Base-by-base conservation (phyloP, 1,140 invertebrate species). In the Drosophila aff. region DNA sequence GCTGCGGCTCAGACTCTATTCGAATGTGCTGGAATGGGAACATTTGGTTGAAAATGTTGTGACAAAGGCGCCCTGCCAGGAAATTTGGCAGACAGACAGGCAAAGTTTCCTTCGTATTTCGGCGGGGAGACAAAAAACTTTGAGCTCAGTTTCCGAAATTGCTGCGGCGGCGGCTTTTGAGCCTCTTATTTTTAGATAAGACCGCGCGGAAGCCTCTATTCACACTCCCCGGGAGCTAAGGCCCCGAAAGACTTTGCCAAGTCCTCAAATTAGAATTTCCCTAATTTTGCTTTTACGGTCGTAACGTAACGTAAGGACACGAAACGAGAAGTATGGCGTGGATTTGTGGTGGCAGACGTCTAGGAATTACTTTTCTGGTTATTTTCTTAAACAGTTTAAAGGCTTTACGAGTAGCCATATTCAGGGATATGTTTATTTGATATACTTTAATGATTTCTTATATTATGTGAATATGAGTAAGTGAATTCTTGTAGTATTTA, bases 171-270 rank as follows among this genome's bases (percentile, higher is more conserved):
- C 47, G 33, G 43, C 28, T 59, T 64, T 50, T 67, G 72, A 83
- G 67, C 76, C 66, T 76, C 66, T 73, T 89, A 82, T 86, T 87
- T 86, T 73, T 53, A 83, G 84, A 83, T 89, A 89, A 83, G 80
- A 50, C 46, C 76, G 40, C 40, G 33, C 38, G 26, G 50, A 43
- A 38, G 36, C 38, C 59, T 55, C 21, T 58, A 69, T 61, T 65
- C 59, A 47, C 72, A 60, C 57, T 49, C 57, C 67, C 53, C 21
- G 16, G 31, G 55, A 61, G 71, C 47, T 63, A 41, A 43, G 23
- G 18, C 18, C 1, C 38, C 38, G 15, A 41, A 62, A 60, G 72
- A 62, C 59, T 73, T 57, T 73, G 53, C 67, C 53, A 73, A 73
- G 71, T 61, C 71, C 46, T 73, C 44, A 73, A 73, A 73, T 73